These are phyloP conservation scores for Psittacula cyanocephala DNA, from an alignment of 2,113 vertebrate species.

Conservation along the genomic window DNA sequence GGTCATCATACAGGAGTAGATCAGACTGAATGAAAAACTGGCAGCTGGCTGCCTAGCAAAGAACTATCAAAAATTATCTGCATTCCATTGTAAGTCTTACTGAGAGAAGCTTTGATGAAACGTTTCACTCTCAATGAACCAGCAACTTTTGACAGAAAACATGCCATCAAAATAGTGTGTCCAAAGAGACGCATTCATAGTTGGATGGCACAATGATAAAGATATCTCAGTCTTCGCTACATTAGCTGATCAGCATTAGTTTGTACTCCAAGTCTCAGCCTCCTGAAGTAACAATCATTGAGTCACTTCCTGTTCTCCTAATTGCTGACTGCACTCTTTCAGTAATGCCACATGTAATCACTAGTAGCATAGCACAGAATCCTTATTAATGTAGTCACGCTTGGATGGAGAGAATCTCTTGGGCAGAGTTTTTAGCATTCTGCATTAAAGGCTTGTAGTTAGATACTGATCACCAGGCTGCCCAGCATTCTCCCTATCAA, in stretches of 20 bases:
- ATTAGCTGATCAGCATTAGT: not conserved
- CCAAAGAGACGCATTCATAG: slow-evolving; percentile 7
- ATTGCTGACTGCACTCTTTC: not conserved
- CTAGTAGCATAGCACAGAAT: not conserved
- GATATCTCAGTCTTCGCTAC: slow-evolving; percentile 18
- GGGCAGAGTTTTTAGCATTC: not conserved
- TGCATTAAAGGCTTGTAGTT: not conserved
- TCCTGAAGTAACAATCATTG: not conserved
- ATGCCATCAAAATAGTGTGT: not conserved
- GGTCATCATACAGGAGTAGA: not conserved
- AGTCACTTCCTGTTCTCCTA: not conserved
- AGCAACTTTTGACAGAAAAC: slow-evolving; percentile 41
- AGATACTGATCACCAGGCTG: not conserved
- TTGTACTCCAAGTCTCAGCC: not conserved
- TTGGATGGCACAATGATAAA: slow-evolving; percentile 20
- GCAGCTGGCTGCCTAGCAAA: not conserved
- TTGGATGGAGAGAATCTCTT: not conserved
- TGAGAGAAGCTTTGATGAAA: slow-evolving; percentile 46
- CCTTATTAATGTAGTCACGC: not conserved
- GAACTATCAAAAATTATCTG: slow-evolving; percentile 9
- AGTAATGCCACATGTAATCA: not conserved
- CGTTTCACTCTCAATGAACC: slow-evolving; percentile 45
- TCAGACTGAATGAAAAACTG: slow-evolving; percentile 30
- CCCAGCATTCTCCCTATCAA: not conserved
- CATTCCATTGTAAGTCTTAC: slow-evolving; percentile 11